Evolutionary conservation across 2,113 vertebrate species (phyloP).

Genomic region (chimpanzee (Pan troglodytes)): NHGRI_mPanTro3-v2.1_pri NC_072402.2:148870501-148871000

Average conservation of each 20-base stretch:
- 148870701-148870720: background rate
- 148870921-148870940: too few relatives aligned
- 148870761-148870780: background rate
- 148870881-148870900: rapidly evolving
- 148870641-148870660: background rate
- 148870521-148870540: background rate
- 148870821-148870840: background rate
- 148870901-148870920: too few relatives aligned
- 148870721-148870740: background rate
- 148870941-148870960: background rate
- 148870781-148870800: background rate
- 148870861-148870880: too few relatives aligned
- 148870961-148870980: background rate
- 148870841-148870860: background rate
- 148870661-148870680: background rate
- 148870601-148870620: background rate
- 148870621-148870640: background rate
- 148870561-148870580: background rate
- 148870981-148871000: background rate
- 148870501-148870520: background rate
- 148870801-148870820: background rate
- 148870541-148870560: background rate
- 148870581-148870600: background rate
- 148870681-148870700: background rate
- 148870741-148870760: background rate